Evolutionary conservation across 2,888 invertebrate species (phyloP).

Genomic region (Ophioninae sp.): DNA sequence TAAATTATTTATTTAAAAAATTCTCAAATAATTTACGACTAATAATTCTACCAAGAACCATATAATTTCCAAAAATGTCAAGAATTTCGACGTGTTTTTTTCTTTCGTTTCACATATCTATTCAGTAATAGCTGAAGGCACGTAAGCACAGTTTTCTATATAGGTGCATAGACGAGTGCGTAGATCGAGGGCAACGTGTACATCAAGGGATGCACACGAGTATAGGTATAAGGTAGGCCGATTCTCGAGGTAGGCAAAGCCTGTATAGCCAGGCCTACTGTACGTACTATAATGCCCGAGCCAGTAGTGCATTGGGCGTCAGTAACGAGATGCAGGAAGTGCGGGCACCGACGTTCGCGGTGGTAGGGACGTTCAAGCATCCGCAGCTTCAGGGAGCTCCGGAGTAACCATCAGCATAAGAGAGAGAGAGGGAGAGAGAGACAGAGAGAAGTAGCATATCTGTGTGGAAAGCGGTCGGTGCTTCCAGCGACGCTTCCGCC

Average conservation of each 20-base stretch:
- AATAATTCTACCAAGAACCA: too few relatives aligned
- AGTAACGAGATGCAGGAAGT: constrained; percentile 80
- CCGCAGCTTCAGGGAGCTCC: constrained; percentile 27
- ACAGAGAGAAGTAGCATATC: constrained; percentile 1
- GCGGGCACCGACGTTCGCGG: constrained; percentile 70
- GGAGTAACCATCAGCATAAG: constrained; percentile 33
- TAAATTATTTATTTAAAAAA: too few relatives aligned
- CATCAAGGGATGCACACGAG: not conserved
- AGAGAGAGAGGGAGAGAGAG: constrained; percentile 10
- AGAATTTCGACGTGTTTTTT: too few relatives aligned
- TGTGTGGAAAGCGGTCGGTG: constrained; percentile 41
- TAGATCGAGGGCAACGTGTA: not conserved
- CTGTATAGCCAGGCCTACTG: constrained; percentile 32
- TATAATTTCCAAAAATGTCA: too few relatives aligned
- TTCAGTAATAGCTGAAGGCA: not conserved
- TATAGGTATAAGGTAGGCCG: constrained; percentile 11
- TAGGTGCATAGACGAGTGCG: constrained; percentile 9
- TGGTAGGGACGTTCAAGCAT: constrained; percentile 57
- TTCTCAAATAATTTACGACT: too few relatives aligned
- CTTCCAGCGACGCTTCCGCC: constrained; percentile 60
- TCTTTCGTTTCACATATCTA: too few relatives aligned
- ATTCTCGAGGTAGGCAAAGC: constrained; percentile 36
- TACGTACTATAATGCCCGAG: constrained; percentile 76
- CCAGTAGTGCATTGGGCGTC: constrained; percentile 77
- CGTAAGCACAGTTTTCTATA: not conserved